Percentiles rank a stretch among this genome's conserved stretches.
Evolutionary conservation across 2,113 vertebrate species (phyloP).

Genomic region (Amazona vittata): DNA sequence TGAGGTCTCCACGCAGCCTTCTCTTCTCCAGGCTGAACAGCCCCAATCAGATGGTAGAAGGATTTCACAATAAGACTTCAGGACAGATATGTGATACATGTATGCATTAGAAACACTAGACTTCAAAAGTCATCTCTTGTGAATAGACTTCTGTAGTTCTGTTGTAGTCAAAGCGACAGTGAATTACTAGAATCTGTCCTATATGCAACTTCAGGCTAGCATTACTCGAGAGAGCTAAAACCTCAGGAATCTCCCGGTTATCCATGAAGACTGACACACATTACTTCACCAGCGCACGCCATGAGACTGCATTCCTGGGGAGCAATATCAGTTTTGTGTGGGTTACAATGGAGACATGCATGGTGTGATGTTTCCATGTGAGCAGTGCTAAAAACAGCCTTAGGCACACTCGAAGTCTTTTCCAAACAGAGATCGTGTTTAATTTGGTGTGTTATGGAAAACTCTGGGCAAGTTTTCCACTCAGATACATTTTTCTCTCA

Average conservation of each 20-base stretch:
- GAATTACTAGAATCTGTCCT: background rate
- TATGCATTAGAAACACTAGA: accelerated
- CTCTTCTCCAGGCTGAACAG: too few species aligned
- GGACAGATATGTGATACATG: background rate
- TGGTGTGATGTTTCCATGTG: background rate
- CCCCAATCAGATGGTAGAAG: background rate
- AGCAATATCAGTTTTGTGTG: background rate
- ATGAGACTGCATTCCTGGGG: background rate
- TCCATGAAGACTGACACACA: background rate
- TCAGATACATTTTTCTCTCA: background rate
- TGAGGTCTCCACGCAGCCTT: too few species aligned
- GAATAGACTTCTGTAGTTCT: background rate
- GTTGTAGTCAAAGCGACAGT: background rate
- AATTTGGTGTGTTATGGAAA: constrained; percentile 27
- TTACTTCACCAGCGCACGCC: background rate
- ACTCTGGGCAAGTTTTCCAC: background rate
- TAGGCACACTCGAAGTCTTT: background rate
- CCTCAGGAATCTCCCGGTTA: background rate
- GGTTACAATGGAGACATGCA: background rate
- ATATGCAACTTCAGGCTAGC: background rate
- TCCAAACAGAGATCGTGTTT: background rate
- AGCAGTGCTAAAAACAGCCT: constrained; percentile 23
- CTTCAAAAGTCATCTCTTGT: background rate
- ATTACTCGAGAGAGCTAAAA: background rate
- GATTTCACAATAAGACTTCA: background rate